Base-by-base conservation (phyloP, 1,140 invertebrate genomes). In the Eufriesea mexicana region DNA sequence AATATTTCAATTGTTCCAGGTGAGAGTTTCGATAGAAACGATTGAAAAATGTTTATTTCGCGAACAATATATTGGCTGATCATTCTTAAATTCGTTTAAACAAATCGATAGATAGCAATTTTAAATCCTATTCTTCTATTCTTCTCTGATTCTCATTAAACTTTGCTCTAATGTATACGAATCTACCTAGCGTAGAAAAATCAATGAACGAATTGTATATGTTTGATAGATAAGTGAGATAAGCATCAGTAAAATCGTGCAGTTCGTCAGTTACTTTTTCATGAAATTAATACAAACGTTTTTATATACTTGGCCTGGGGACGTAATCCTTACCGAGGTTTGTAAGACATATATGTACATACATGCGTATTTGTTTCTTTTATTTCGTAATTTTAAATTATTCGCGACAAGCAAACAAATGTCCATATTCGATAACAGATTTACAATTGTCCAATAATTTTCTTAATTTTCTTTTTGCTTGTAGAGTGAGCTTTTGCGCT, bases 1-100 rank as follows among this genome's bases (percentile, higher is more conserved):
- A 35, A 85, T 91, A 54, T 92, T 90, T 74, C 91, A 92, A 64
- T 64, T 81, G 1, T 62, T 88, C 20, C 80, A 90, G 84, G 91
- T 92, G 75, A 83, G 64, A 59, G 10, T 42, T 9, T 20, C 42
- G 2, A 67, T 67, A 23, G 12, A 23, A 14, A 42, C 16, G 42
- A 64, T 10, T 0, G 28, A 64, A 35, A 64, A 64, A 35, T n/a
- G 20, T 23, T 61, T 61, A 16, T 28, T 28, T 61, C 5, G 25
- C n/a, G 54, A 20, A 57, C 16, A 57, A 12, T 7, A 25, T 59
- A 59, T 23, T 10, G 8, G 8, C 23, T 61, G 9, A 55, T 55
- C 6, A 55, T 57, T 5, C 16, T 54, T 54, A 55, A 16, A 20
- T 55, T 18, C 6, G 18, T 18, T 55, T 55, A n/a, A n/a, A n/a